Evolutionary conservation across 1,140 invertebrate genomes (phyloP), one percentile per base, ranked within the genome.

Genomic region (Anoplolepis gracilipes): DNA sequence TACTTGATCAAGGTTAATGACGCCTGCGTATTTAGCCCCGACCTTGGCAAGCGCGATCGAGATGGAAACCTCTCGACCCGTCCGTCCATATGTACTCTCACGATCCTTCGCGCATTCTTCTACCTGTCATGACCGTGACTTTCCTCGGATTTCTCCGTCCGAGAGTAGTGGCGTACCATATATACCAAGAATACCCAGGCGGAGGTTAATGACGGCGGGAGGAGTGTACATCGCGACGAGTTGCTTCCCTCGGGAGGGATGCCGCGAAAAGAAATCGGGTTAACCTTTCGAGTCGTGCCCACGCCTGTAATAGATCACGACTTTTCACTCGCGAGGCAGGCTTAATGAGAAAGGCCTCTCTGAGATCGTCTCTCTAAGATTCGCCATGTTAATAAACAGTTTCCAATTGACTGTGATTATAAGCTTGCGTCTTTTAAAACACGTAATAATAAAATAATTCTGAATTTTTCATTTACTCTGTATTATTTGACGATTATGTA

Each of bases 141-240:
- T 81, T 70, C 77, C 77, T 69, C 65, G 49, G 65, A 70, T 81
- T 81, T 81, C 77, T 53, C 33, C 64, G 64, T 79, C 30, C 64
- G 77, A 55, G 64, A 22, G 16, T n/a, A 33, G 77, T 73, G 57
- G 75, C 59, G n/a, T 36, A 36, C 33, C 33, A 2, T n/a, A n/a
- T n/a, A n/a, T 3, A 28, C 36, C 28, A 61, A 22, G 61, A 53
- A 79, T n/a, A n/a, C n/a, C 13, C 62, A 53, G 62, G 7, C 76
- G 76, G 67, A 55, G 76, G 76, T 65, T 79, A 79, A 79, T 67
- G 76, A 79, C 76, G 76, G 10, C 75, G 55, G 39, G 62, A 79
- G 62, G 5, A 69, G 61, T 55, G 42, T 22, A 42, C 57, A 46
- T 39, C 16, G 25, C 25, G 13, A 49, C 42, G 62, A 69, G 30